Percentiles rank a stretch among this genome's conserved stretches.
These are phyloP conservation scores for Nesogale talazaci DNA, from an alignment of 2,113 vertebrate genomes.

Conservation along the genomic window DNA sequence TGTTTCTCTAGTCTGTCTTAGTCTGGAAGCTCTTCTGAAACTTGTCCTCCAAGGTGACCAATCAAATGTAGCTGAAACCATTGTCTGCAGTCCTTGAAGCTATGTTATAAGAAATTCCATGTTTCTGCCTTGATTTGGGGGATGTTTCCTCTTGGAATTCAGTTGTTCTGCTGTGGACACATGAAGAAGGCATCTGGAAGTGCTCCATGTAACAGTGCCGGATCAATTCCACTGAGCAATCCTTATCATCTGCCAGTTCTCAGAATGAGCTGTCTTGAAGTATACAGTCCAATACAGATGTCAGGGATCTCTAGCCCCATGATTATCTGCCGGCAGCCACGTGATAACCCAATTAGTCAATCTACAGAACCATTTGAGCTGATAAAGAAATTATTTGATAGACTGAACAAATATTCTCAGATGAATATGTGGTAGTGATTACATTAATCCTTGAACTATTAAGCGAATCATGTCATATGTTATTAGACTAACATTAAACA, in stretches of 20 bases:
- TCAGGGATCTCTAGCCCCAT: neutral
- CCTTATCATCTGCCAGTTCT: neutral
- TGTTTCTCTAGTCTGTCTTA: neutral
- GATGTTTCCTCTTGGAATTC: constrained; percentile 9
- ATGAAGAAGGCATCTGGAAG: neutral
- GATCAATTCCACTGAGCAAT: neutral
- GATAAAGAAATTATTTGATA: neutral
- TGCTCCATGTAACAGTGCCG: neutral
- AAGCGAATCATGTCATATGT: constrained; percentile 5
- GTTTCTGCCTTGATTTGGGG: neutral
- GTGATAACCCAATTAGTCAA: neutral
- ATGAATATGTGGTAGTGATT: neutral
- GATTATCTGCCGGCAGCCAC: neutral
- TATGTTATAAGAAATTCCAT: neutral
- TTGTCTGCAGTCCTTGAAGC: neutral
- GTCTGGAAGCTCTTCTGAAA: neutral
- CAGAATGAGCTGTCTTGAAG: neutral
- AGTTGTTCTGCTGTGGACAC: neutral
- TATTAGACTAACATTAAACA: neutral
- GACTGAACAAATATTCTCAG: neutral
- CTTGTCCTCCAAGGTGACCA: neutral
- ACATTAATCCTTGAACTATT: constrained; percentile 22
- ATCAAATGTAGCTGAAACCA: neutral
- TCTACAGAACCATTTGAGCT: neutral
- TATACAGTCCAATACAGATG: neutral